These are phyloP conservation scores for Drosophila anomalata DNA, from an alignment of 2,888 invertebrate species.

Conservation along the genomic window DNA sequence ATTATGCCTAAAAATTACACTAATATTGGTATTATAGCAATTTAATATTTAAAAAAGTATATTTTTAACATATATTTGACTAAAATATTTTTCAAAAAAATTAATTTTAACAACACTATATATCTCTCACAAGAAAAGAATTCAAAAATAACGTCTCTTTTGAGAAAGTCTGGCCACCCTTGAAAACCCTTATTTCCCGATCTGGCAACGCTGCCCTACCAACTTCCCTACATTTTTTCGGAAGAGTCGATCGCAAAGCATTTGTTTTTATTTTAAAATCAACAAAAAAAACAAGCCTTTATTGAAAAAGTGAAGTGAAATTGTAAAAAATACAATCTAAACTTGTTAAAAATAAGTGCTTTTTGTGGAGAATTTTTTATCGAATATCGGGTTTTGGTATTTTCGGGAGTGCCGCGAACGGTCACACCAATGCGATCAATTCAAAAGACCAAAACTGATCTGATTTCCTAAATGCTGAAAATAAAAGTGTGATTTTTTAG, in stretches of 20 bases:
- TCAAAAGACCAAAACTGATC: not conserved
- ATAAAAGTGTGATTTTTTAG: no score
- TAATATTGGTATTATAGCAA: no score
- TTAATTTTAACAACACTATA: not conserved
- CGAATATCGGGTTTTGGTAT: not conserved
- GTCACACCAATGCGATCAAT: conserved; percentile 1
- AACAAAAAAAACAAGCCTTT: not conserved
- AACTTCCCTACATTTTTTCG: not conserved
- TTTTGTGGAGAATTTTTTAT: not conserved
- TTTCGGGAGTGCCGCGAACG: not conserved
- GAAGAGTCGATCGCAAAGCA: not conserved
- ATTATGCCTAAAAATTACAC: no score
- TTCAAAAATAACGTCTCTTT: not conserved
- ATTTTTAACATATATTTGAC: no score
- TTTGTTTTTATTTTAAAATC: not conserved
- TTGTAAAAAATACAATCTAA: not conserved
- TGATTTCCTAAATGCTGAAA: not conserved
- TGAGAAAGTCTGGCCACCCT: not conserved
- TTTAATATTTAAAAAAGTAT: no score
- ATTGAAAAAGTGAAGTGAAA: not conserved
- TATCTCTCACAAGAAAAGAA: not conserved
- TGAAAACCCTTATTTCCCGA: not conserved
- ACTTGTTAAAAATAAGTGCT: not conserved
- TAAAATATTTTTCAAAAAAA: not conserved
- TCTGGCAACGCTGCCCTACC: not conserved